phyloP scores from a whole-genome alignment of 2,113 vertebrate species.

The Choloepus hoffmanni region DNA sequence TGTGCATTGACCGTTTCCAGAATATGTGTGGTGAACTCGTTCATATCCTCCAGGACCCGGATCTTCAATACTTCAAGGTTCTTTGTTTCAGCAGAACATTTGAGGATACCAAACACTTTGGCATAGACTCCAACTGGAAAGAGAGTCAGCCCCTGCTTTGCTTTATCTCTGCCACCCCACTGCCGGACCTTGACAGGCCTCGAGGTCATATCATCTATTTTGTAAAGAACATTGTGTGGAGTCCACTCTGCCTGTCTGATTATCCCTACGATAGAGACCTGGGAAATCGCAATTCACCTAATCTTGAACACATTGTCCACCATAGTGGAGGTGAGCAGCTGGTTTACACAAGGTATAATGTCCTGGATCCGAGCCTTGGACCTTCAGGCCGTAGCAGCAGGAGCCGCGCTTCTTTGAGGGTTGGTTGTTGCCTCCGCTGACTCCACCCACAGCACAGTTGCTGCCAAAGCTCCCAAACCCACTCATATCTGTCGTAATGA shows the following conservation, averaged over 20 bases:
- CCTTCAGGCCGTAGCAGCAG: accelerated
- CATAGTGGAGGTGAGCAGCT: background rate
- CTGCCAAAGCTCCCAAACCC: background rate
- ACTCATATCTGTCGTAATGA: background rate
- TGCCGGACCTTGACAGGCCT: background rate
- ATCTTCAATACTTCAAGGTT: conserved; percentile 77
- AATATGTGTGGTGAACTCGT: conserved; percentile 92
- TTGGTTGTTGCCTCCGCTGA: too few species aligned
- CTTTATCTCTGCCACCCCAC: background rate
- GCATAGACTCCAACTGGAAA: background rate
- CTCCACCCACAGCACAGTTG: background rate
- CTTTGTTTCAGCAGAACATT: background rate
- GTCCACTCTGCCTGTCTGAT: background rate
- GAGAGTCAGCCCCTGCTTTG: background rate
- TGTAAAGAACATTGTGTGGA: background rate
- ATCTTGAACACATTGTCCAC: conserved; percentile 10
- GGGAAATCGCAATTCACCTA: background rate
- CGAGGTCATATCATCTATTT: background rate
- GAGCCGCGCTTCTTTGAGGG: background rate
- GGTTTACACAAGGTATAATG: background rate
- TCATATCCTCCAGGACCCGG: conserved; percentile 92
- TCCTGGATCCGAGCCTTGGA: background rate
- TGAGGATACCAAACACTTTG: conserved; percentile 36
- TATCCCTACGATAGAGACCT: background rate
- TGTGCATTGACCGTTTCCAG: conserved; percentile 92